phyloP scores from a whole-genome alignment of 2,113 vertebrate genomes.

The Piaya cayana region DNA sequence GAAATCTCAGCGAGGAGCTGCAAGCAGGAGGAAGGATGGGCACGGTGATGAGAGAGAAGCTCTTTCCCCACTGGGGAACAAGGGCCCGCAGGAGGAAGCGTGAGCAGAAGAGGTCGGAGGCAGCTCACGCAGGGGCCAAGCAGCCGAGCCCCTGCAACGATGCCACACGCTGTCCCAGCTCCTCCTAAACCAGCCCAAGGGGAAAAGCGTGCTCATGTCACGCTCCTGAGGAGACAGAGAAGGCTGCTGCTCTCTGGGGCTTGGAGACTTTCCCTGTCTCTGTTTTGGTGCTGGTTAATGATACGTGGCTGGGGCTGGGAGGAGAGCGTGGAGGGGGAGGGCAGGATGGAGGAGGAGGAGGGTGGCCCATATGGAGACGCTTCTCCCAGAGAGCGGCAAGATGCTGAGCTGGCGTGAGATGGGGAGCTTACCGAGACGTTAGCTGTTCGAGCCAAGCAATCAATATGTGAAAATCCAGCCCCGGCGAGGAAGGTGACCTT shows the following conservation, averaged over 20 bases:
- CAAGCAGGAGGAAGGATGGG: neutral
- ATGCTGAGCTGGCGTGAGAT: constrained; percentile 51
- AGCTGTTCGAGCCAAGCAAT: constrained; percentile 34
- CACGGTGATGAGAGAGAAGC: neutral
- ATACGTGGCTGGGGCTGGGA: neutral
- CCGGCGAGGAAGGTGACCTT: constrained; percentile 63
- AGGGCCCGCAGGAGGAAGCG: neutral
- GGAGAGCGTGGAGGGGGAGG: neutral
- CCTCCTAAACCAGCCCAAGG: neutral
- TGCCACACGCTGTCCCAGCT: neutral
- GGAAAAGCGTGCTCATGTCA: neutral
- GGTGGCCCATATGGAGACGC: constrained; percentile 4
- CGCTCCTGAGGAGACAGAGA: neutral
- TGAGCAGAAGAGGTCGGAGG: neutral
- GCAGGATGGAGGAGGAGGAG: neutral
- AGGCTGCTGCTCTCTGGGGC: neutral
- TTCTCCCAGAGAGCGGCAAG: neutral
- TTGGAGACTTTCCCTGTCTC: neutral
- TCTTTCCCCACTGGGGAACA: neutral
- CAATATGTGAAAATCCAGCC: constrained; percentile 29
- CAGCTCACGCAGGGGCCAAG: fast-evolving
- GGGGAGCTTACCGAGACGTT: neutral
- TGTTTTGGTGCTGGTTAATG: neutral
- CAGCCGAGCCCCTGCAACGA: neutral
- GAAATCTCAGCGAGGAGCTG: neutral